These are phyloP conservation scores for Pterobdella sp. DNA, from an alignment of 2,888 invertebrate genomes.

Conservation along the genomic window DNA sequence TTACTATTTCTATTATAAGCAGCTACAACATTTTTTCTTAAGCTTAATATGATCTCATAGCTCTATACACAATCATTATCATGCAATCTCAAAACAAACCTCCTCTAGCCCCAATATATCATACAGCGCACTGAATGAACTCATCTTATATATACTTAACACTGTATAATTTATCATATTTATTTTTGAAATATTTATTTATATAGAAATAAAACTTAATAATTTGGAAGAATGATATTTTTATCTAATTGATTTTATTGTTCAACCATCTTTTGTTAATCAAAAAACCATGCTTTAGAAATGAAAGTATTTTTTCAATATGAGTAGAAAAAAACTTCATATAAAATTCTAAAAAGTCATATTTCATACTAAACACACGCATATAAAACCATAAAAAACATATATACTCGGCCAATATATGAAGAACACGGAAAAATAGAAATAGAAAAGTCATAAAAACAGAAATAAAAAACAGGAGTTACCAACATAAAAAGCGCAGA, in stretches of 20 bases:
- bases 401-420: not conserved
- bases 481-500: not conserved
- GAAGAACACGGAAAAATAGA: not conserved
- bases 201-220: not conserved
- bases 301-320: too few relatives aligned
- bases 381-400: not conserved
- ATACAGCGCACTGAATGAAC: slow-evolving; percentile 10
- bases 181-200: too few relatives aligned
- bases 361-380: not conserved
- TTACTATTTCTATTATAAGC: not conserved
- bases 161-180: too few relatives aligned
- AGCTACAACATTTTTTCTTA: not conserved
- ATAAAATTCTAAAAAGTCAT: not conserved
- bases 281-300: too few relatives aligned
- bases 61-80: too few relatives aligned
- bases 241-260: not conserved
- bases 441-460: not conserved
- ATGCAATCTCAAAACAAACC: slow-evolving; percentile 9
- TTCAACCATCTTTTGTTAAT: too few relatives aligned
- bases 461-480: not conserved
- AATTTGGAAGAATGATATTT: not conserved
- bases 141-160: not conserved
- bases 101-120: not conserved
- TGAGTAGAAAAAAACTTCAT: not conserved
- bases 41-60: not conserved